Evolutionary conservation across 1,140 invertebrate species (phyloP).

Genomic region (Myzus persicae): DNA sequence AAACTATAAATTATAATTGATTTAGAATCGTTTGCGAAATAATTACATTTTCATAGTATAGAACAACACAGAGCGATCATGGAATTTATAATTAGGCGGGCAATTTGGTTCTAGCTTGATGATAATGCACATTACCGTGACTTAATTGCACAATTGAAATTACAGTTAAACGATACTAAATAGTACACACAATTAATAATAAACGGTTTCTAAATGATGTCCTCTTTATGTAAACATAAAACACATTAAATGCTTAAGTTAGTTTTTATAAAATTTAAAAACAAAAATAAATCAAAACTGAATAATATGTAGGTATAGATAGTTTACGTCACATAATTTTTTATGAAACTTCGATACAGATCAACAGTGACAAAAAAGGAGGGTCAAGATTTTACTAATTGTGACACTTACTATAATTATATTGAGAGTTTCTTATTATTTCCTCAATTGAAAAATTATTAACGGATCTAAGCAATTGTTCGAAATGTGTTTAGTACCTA

Average conservation of each 20-base stretch:
- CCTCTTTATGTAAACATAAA: background rate
- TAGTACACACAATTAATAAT: background rate
- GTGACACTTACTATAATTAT: background rate
- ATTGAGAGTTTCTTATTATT: background rate
- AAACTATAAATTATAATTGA: background rate
- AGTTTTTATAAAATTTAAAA: background rate
- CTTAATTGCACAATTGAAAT: background rate
- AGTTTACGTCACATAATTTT: background rate
- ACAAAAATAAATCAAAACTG: background rate
- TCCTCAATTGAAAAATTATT: background rate
- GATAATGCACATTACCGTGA: background rate
- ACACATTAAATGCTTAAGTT: background rate
- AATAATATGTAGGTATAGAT: background rate
- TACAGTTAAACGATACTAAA: background rate
- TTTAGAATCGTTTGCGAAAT: background rate
- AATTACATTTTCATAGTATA: background rate
- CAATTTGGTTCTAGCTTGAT: constrained; percentile 36
- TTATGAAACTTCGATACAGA: background rate
- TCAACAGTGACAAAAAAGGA: background rate
- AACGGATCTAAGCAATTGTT: background rate
- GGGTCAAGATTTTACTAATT: background rate
- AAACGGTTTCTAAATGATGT: background rate
- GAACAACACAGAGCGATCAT: background rate
- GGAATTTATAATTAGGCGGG: background rate
- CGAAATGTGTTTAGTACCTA: background rate